These are phyloP conservation scores for Triplophysa bombifrons DNA, from an alignment of 2,797 vertebrate genomes.

Conservation along the genomic window DNA sequence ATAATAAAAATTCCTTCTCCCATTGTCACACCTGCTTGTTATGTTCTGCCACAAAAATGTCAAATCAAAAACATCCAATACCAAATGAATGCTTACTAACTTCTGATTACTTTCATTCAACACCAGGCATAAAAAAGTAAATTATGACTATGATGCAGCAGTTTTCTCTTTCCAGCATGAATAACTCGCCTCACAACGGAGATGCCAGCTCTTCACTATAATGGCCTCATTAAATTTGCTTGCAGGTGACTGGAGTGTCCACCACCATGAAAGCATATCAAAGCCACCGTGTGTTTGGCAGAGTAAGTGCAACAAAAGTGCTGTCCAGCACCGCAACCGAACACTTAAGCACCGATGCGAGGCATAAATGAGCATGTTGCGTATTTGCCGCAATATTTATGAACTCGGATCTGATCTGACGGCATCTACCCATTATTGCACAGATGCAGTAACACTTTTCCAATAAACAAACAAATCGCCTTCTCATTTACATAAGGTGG, in stretches of 20 bases:
- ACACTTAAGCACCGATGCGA: background rate
- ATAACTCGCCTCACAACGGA: conserved; percentile 21
- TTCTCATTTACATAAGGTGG: conserved; percentile 37
- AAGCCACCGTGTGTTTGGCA: conserved; percentile 19
- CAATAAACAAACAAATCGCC: conserved; percentile 35
- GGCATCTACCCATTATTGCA: conserved; percentile 32
- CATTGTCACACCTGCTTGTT: conserved; percentile 7
- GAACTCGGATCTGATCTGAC: conserved; percentile 12
- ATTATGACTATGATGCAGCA: conserved; percentile 26
- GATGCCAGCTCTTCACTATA: conserved; percentile 31
- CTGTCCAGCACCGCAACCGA: conserved; percentile 7
- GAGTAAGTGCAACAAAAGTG: background rate
- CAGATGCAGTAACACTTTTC: conserved; percentile 37
- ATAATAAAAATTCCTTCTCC: background rate
- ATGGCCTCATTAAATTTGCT: conserved; percentile 41
- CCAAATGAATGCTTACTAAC: conserved; percentile 3
- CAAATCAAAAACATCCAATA: conserved; percentile 16
- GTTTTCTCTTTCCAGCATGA: conserved; percentile 12
- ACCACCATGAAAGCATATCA: conserved; percentile 33
- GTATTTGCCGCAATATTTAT: conserved; percentile 40
- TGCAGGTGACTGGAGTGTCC: conserved; percentile 30
- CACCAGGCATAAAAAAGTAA: conserved; percentile 14
- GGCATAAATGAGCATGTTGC: conserved; percentile 1
- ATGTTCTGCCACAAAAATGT: conserved; percentile 9
- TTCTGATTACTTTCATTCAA: conserved; percentile 26